These are phyloP conservation scores for Tupiocoris notatus DNA, from an alignment of 2,888 invertebrate species.

Conservation along the genomic window DNA sequence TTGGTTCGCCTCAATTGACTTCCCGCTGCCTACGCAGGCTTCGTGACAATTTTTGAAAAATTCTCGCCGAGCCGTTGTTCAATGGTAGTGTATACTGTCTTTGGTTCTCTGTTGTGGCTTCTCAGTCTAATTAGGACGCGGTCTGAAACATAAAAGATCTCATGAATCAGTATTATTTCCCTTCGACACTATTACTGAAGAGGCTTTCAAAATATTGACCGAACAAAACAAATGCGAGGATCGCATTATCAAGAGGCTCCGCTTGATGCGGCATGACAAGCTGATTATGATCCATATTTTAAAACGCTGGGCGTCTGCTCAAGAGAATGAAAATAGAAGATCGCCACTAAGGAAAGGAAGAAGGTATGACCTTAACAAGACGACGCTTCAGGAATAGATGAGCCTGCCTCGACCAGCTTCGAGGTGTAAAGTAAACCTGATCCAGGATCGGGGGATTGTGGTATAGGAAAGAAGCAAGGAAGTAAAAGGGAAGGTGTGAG, in stretches of 20 bases:
- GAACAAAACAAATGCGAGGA: neutral
- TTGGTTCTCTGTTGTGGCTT: no score
- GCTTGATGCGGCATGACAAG: neutral
- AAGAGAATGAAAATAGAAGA: neutral
- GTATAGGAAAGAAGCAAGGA: neutral
- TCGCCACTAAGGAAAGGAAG: neutral
- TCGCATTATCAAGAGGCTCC: no score
- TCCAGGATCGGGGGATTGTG: neutral
- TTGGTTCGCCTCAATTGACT: neutral
- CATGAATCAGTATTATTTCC: no score
- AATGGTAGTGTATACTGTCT: no score
- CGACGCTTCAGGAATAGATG: conserved; percentile 20
- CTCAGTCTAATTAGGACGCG: no score
- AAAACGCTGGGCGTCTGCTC: neutral
- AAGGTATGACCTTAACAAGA: conserved; percentile 24
- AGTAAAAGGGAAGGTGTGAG: neutral
- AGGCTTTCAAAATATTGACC: neutral
- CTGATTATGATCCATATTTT: neutral
- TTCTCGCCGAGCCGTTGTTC: no score
- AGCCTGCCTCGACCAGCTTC: neutral
- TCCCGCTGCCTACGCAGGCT: no score
- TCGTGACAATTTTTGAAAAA: no score
- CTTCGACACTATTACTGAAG: neutral
- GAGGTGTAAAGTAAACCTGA: conserved; percentile 30
- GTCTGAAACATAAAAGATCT: no score